Conservation (phyloP, 1,140 invertebrate genomes). For the Drosophila lacteicornis region DNA sequence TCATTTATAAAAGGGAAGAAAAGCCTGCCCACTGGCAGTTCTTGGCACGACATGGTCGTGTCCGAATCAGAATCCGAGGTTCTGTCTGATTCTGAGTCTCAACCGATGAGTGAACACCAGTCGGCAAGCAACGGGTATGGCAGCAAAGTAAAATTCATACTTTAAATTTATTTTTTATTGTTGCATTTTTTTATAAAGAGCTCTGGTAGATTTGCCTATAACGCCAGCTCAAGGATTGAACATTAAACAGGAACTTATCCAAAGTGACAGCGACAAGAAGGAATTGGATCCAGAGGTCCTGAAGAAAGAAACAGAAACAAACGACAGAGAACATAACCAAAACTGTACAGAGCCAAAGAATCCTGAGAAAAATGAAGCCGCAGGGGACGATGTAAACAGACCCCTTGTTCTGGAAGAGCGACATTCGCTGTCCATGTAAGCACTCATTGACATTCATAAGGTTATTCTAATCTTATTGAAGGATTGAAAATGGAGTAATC, state of each 20-base stretch:
- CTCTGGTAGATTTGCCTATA: background rate
- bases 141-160: background rate
- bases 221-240: background rate
- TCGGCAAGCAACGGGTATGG: slow-evolving; percentile 22
- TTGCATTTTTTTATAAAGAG: background rate
- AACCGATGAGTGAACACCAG: slow-evolving; percentile 23
- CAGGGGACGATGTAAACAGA: slow-evolving; percentile 26
- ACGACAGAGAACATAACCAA: background rate
- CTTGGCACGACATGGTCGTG: slow-evolving; percentile 48
- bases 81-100: slow-evolving; percentile 12
- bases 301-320: background rate
- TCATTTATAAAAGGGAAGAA: slow-evolving; percentile 8
- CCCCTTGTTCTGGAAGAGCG: slow-evolving; percentile 58
- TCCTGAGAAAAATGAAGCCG: background rate
- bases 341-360: background rate
- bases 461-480: background rate
- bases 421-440: slow-evolving; percentile 61
- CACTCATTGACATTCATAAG: background rate
- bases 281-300: background rate
- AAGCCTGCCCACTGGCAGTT: slow-evolving; percentile 32
- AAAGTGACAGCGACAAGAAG: background rate
- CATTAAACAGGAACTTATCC: background rate
- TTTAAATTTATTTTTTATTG: background rate
- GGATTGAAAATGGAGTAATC: background rate
- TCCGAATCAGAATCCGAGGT: slow-evolving; percentile 27